Evolutionary conservation across 23 tunicate genomes (phyloP), one percentile per base, ranked within the genome.

Genomic region (Halocynthia aurantium): DNA sequence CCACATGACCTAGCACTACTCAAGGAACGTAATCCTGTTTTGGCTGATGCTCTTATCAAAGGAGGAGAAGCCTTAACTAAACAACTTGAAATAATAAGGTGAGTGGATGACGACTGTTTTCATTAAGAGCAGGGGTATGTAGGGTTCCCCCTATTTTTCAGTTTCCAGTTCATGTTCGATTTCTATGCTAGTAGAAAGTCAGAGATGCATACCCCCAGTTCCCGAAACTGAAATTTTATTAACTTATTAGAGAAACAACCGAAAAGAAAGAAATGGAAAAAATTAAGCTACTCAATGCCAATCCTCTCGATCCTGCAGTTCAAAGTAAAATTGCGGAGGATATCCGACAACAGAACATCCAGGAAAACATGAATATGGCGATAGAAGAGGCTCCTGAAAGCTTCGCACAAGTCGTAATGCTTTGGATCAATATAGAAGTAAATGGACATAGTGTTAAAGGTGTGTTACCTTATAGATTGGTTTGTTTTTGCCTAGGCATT

Each of bases 381-480:
- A 88, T 93, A 52, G 95, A 93, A 56, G 82, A 93, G 56, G 87
- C 95, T 1, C 98, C 98, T n/a, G 98, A 93, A 80, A 76, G 81
- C 18, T 83, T 83, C 52, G 86, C 75, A 58, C 81, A 77, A 53
- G 86, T 83, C 8, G 67, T 93, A 6, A 93, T 93, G 98, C 84
- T 93, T 12, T 93, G 93, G 90, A 93, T 93, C 15, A 87, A 87
- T 68, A 55, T 88, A 7, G 88, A 74, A 81, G 98, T 93, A 10
- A 93, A 93, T 71, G 94, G 94, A 7, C 81, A 74, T 62, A 83
- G 75, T 77, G 94, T 93, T 6, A 93, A 93, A 87, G 98, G 98
- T 93, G 54, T 22, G 69, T 52, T 77, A 7, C n/a, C 17, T 31
- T 31, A 31, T 31, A 31, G 44, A 31, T 31, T 31, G 44, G 44